Base-by-base conservation (phyloP, 2,888 invertebrate genomes). In the Leucoma salicis region DNA sequence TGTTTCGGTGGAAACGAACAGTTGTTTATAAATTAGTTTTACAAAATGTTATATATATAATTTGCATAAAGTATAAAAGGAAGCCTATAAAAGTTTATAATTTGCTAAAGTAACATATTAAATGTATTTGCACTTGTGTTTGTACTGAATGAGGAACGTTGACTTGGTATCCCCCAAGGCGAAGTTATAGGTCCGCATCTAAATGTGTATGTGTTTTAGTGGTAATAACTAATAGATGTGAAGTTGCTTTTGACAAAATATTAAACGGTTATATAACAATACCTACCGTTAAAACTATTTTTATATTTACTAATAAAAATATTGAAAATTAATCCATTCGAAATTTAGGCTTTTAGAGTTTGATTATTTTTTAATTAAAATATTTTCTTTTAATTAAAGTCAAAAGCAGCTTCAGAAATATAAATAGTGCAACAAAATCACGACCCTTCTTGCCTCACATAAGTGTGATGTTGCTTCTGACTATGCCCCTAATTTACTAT, bases 141-240 rank as follows among this genome's bases (percentile, higher is more conserved):
- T 33, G 43, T 59, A 50, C 50, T 53, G 36, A 53, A 57, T 56
- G 31, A 32, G 53, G 49, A 50, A 53, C 54, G 56, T 66, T 77
- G 69, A 64, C 53, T 70, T 66, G 70, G 62, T 76, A 74, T 78
- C 46, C 63, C 69, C 44, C 66, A 69, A 68, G 70, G 71, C 53
- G 46, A 53, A 62, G 52, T 59, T 45, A 35, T 70, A 60, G 60
- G 63, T 36, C 70, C 63, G 53, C 44, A 58, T 57, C 39, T 72
- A 42, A 63, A 66, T 68, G 62, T 70, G 36, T 57, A 55, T 60
- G 59, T 69, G 35, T 49, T 47, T 53, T 57, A 51, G 58, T 35
- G 43, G 49, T 52, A 48, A 41, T 49, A 38, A 49, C 44, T 52
- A 35, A 55, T 55, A 57, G 47, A 46, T 42, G 25, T 35, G 42